Evolutionary conservation across 2,888 invertebrate species (phyloP).

Genomic region (Chrysolina haemoptera): DNA sequence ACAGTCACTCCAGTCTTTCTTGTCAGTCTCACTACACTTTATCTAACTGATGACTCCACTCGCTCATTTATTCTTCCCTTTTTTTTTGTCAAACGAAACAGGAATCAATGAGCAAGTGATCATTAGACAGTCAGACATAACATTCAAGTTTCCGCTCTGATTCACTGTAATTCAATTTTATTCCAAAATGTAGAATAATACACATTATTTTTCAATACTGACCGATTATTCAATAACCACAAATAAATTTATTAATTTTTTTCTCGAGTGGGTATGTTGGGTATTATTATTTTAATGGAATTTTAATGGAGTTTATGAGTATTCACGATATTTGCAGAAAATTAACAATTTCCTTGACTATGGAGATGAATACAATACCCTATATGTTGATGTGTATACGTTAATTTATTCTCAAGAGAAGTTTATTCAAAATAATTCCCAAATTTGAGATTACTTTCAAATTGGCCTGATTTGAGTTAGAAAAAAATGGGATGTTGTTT

Average conservation of each 20-base stretch:
- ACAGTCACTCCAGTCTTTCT: constrained; percentile 8
- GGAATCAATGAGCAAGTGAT: constrained; percentile 8
- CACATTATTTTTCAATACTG: constrained; percentile 10
- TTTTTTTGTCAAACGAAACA: not conserved
- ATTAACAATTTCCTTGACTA: too few species aligned
- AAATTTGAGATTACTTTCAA: too few species aligned
- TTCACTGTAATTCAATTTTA: not conserved
- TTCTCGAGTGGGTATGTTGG: not conserved
- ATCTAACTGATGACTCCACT: not conserved
- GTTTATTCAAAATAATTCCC: too few species aligned
- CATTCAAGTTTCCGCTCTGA: not conserved
- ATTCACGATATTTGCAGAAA: not conserved
- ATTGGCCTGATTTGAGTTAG: too few species aligned
- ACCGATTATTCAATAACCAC: not conserved
- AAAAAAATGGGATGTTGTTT: too few species aligned
- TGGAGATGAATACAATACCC: too few species aligned
- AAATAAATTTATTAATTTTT: not conserved
- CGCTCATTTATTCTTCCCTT: not conserved
- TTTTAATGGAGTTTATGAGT: not conserved
- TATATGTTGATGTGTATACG: too few species aligned
- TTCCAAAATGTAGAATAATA: not conserved
- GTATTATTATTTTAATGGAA: not conserved
- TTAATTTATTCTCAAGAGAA: too few species aligned
- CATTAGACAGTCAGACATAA: not conserved
- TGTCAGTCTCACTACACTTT: not conserved